A percentile compares a stretch with the other conserved stretches of the same genome.
Evolutionary conservation across 2,888 invertebrate species (phyloP).

Genomic region (Lithophane socia): DNA sequence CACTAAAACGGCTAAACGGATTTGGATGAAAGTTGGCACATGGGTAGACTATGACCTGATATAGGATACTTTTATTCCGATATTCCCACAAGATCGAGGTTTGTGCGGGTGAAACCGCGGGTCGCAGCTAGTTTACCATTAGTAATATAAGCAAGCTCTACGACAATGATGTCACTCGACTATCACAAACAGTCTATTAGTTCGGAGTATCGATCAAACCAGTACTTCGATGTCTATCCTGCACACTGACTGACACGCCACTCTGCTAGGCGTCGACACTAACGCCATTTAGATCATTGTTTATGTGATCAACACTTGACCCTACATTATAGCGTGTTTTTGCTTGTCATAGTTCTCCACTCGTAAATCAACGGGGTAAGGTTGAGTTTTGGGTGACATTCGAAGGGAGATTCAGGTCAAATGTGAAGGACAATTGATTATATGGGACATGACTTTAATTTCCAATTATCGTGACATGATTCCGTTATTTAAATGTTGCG

Average conservation of each 20-base stretch:
- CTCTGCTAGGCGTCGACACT: conserved; percentile 63
- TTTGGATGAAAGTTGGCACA: too few relatives aligned
- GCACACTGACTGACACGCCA: conserved; percentile 43
- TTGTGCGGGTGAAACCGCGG: too few relatives aligned
- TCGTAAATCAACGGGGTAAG: conserved; percentile 36
- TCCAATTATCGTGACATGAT: conserved; percentile 61
- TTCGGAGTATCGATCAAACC: not conserved
- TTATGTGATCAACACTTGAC: conserved; percentile 71
- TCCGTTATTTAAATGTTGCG: conserved; percentile 44
- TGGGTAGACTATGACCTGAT: too few relatives aligned
- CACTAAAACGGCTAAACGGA: too few relatives aligned
- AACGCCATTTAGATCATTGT: conserved; percentile 74
- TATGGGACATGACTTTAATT: conserved; percentile 59
- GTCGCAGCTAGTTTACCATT: not conserved
- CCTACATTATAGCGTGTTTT: conserved; percentile 57
- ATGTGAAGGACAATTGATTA: conserved; percentile 63
- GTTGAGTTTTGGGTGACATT: conserved; percentile 29
- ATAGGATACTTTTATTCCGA: too few relatives aligned
- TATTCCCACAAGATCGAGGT: too few relatives aligned
- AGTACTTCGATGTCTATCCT: conserved; percentile 18
- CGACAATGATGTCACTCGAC: not conserved
- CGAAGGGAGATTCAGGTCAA: conserved; percentile 62
- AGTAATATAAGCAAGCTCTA: not conserved
- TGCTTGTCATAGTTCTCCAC: conserved; percentile 10
- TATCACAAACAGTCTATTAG: not conserved